These are phyloP conservation scores for Drosophila tani DNA, from an alignment of 1,140 invertebrate genomes.

Conservation along the genomic window DNA sequence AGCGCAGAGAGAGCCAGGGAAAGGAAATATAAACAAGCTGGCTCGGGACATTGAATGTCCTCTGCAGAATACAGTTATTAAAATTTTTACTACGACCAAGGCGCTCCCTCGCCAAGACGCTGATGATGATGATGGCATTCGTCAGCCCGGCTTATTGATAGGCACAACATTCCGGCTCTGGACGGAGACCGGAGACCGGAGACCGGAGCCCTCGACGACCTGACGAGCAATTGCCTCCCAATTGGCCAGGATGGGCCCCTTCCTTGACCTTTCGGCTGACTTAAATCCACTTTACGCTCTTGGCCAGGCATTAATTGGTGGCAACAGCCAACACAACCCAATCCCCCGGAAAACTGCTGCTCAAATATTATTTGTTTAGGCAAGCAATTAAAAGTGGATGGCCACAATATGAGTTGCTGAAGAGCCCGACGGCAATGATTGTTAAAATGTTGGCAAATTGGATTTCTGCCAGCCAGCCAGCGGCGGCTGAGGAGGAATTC, in stretches of 20 bases:
- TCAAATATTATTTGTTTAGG: constrained; percentile 80
- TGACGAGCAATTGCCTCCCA: constrained; percentile 64
- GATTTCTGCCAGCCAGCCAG: constrained; percentile 60
- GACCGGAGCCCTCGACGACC: constrained; percentile 25
- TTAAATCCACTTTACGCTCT: constrained; percentile 56
- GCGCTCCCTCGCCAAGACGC: not conserved
- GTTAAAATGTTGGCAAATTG: constrained; percentile 81
- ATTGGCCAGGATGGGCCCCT: constrained; percentile 37
- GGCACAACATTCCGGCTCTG: constrained; percentile 50
- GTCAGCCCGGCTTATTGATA: constrained; percentile 63
- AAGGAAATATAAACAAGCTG: constrained; percentile 64
- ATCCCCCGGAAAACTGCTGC: constrained; percentile 57
- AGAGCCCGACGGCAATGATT: constrained; percentile 71
- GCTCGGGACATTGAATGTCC: constrained; percentile 53
- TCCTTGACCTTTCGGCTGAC: constrained; percentile 45
- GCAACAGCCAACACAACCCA: constrained; percentile 22
- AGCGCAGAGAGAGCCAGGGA: constrained; percentile 17
- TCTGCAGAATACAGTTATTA: constrained; percentile 58
- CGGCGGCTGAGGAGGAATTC: constrained; percentile 36
- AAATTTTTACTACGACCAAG: constrained; percentile 37
- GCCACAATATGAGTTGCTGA: constrained; percentile 54
- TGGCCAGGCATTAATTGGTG: constrained; percentile 60
- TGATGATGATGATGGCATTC: constrained; percentile 56
- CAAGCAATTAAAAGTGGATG: constrained; percentile 75
- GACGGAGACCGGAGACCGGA: not conserved